Evolutionary conservation across 2,888 invertebrate genomes (phyloP).

Genomic region (Linyphia triangularis): DNA sequence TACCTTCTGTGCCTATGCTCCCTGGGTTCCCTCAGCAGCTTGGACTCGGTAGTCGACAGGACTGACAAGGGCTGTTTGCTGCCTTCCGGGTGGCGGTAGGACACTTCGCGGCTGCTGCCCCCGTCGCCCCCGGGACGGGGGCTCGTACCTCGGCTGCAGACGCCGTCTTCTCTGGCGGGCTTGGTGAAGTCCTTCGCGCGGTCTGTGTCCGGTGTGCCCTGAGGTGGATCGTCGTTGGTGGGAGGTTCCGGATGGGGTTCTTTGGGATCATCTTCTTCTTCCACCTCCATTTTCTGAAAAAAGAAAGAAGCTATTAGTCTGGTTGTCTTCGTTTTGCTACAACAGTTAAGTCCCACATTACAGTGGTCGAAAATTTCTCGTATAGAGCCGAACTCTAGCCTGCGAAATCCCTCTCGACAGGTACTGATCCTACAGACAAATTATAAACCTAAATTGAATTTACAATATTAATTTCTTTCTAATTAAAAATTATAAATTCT

Average conservation of each 20-base stretch:
- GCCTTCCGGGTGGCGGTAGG: constrained; percentile 28
- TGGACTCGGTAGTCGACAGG: constrained; percentile 75
- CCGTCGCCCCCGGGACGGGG: constrained; percentile 57
- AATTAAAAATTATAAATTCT: too few species aligned
- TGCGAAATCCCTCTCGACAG: too few species aligned
- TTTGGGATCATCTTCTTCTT: constrained; percentile 70
- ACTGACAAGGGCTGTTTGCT: constrained; percentile 64
- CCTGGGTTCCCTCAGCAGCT: constrained; percentile 72
- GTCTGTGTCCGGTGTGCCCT: constrained; percentile 65
- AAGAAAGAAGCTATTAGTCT: not conserved
- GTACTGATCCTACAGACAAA: too few species aligned
- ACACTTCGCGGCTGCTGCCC: constrained; percentile 61
- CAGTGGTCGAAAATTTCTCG: too few species aligned
- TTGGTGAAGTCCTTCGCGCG: constrained; percentile 59
- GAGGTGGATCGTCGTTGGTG: constrained; percentile 6
- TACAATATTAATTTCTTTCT: too few species aligned
- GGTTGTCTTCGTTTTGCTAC: too few species aligned
- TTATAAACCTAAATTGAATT: too few species aligned
- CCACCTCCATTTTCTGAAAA: constrained; percentile 75
- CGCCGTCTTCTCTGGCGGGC: constrained; percentile 42
- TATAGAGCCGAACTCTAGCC: too few species aligned
- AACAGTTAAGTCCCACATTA: too few species aligned
- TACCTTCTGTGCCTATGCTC: constrained; percentile 76
- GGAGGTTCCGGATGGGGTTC: constrained; percentile 43
- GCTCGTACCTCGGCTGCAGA: constrained; percentile 53